Evolutionary conservation across 2,113 vertebrate genomes (phyloP), one percentile per base, ranked within the genome.

Genomic region (Baryphthengus martii): DNA sequence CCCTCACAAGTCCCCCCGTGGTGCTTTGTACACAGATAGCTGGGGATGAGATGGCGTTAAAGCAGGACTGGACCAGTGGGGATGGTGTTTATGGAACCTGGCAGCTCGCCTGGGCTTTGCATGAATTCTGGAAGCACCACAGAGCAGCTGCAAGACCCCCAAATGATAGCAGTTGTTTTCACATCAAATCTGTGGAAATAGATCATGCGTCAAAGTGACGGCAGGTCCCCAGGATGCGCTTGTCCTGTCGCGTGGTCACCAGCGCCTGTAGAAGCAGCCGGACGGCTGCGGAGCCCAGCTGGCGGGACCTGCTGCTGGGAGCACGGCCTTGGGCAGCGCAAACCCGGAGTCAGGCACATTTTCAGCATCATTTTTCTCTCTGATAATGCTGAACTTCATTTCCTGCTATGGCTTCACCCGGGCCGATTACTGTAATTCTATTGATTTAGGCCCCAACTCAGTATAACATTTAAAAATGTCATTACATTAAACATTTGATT

Each of bases 361-460:
- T 58, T 53, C 58, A 81, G 49, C 40, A 23, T 1, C 4, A 1
- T 7, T 68, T 55, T 72, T 79, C 35, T 56, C 7, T 0, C 71
- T 68, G 71, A 37, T 39, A 42, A 61, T 37, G 28, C 45, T 79
- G 83, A 71, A 87, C 81, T 65, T 67, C 44, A 76, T 73, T 68
- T 89, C 89, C 78, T 76, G 78, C 55, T 55, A 17, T 52, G 58
- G 88, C 62, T 90, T 75, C 83, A 90, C 95, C 82, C 73, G 50
- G 82, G 67, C 72, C 82, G 20, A 50, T 72, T 72, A 49, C 74
- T 85, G 71, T 83, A 83, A 53, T 58, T 65, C 67, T 65, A 83
- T 53, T 62, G 90, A 91, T 92, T 93, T 71, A 70, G 88, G 88
- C 63, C 63, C 39, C 42, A 63, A 42, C 78, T 66, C 63, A 96